Conservation (phyloP, 2,888 invertebrate species). For the Drosophila neoperkinsi region DNA sequence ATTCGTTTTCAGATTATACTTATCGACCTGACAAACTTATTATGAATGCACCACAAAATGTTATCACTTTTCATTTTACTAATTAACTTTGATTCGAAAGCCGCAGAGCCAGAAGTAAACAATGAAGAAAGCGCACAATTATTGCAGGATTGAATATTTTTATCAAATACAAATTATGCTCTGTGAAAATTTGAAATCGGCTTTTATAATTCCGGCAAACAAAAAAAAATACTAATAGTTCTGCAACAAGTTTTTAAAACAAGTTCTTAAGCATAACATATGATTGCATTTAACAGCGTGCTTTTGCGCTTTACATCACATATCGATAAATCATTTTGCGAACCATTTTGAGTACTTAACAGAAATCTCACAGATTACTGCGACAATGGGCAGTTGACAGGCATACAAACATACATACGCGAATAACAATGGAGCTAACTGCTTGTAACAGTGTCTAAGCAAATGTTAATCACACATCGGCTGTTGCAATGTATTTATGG, state of each 20-base stretch:
- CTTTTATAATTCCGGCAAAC: not conserved
- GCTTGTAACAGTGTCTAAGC: slow-evolving; percentile 9
- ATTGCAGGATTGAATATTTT: not conserved
- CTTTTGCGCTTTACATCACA: not conserved
- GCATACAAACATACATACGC: not conserved
- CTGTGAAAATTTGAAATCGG: not conserved
- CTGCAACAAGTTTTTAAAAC: not conserved
- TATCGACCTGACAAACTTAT: not conserved
- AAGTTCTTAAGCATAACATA: not conserved
- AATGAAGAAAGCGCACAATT: not conserved
- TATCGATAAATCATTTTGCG: not conserved
- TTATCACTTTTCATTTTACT: not conserved
- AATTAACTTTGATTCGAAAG: not conserved
- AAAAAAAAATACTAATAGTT: not conserved
- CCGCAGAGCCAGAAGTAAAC: not conserved
- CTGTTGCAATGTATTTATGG: not conserved
- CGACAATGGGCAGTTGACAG: not conserved
- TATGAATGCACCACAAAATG: not conserved
- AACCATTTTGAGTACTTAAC: not conserved
- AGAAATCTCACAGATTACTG: not conserved
- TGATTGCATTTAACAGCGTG: not conserved
- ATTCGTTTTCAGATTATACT: not conserved
- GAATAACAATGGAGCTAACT: not conserved
- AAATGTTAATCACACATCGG: slow-evolving; percentile 10
- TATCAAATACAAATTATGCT: not conserved